Base-by-base conservation (phyloP, 92 coral and sea anemone species). In the Palythoa grandiflora region DNA sequence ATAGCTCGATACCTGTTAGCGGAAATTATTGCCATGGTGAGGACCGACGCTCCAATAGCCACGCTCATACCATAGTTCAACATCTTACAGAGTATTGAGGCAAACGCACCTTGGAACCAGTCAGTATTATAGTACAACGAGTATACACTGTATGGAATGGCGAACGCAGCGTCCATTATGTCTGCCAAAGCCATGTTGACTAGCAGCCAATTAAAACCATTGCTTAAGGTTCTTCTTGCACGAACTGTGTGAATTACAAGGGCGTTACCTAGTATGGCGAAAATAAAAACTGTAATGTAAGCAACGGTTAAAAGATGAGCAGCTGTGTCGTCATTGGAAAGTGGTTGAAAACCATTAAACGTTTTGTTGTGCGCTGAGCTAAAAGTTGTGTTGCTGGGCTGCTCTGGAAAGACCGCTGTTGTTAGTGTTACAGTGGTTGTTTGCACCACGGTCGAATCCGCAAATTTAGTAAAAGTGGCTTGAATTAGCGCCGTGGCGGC, bases 161-260 rank as follows among this genome's bases (percentile, higher is more conserved):
- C 85, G 19, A 80, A 40, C 20, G 63, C 16, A n/a, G 85, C 85
- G 74, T 80, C 85, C 75, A 80, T 9, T 11, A 80, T 63, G 73
- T 80, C 85, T 38, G 85, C 85, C 59, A 80, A 19, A 44, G 85
- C 85, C 85, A 80, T 80, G 13, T 80, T 80, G 57, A 80, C 85
- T 3, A 80, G 51, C n/a, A 80, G 52, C 74, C 57, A 40, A 38
- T 80, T 80, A 44, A 80, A 80, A 9, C 74, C 85, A 80, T 65
- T 80, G 61, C 85, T 74, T 15, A 80, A 2, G 40, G 15, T 61
- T 50, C 38, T 80, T 12, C 21, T 80, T 60, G 10, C 57, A 9
- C 85, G 85, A 16, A 80, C 38, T 10, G 85, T 63, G 59, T 80
- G 75, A 12, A 80, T 80, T 44, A 80, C 74, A 10, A 80, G 74